A percentile compares a stretch with the other conserved stretches of the same genome.
Evolutionary conservation across 2,888 invertebrate genomes (phyloP).

Genomic region (Zaprionus obscuricornis): DNA sequence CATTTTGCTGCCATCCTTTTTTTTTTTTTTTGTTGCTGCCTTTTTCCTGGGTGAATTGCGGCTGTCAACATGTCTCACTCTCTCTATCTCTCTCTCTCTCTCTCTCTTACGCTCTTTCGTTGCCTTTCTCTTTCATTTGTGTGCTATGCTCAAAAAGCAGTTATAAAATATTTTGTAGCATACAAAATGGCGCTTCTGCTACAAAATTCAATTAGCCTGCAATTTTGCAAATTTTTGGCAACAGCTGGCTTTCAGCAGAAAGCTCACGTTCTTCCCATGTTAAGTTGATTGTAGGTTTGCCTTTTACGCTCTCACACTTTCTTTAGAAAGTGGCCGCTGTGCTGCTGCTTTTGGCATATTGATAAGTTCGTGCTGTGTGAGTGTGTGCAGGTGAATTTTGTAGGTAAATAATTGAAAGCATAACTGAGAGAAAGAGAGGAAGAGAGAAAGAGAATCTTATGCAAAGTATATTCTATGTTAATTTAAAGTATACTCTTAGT

Average conservation of each 20-base stretch:
- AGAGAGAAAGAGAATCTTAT: too few species aligned
- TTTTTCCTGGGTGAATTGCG: conserved; percentile 49
- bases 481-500: too few species aligned
- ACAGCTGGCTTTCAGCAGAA: conserved; percentile 71
- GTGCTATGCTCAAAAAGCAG: conserved; percentile 43
- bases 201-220: conserved; percentile 77
- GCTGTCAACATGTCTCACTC: conserved; percentile 45
- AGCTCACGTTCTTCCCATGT: conserved; percentile 26
- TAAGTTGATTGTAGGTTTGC: not conserved
- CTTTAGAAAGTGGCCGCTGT: conserved; percentile 12
- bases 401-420: too few species aligned
- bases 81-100: conserved; percentile 9
- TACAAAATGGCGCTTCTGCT: conserved; percentile 78
- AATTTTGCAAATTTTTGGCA: conserved; percentile 77
- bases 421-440: too few species aligned
- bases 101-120: not conserved
- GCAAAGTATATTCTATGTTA: too few species aligned
- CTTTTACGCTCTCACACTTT: conserved; percentile 1
- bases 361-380: too few species aligned
- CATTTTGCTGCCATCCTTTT: conserved; percentile 35
- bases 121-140: not conserved
- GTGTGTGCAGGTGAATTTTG: too few species aligned
- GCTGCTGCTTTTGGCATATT: too few species aligned
- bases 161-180: conserved; percentile 72
- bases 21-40: conserved; percentile 13